Conservation (phyloP, 1,140 invertebrate species). For the Eueides isabella region DNA sequence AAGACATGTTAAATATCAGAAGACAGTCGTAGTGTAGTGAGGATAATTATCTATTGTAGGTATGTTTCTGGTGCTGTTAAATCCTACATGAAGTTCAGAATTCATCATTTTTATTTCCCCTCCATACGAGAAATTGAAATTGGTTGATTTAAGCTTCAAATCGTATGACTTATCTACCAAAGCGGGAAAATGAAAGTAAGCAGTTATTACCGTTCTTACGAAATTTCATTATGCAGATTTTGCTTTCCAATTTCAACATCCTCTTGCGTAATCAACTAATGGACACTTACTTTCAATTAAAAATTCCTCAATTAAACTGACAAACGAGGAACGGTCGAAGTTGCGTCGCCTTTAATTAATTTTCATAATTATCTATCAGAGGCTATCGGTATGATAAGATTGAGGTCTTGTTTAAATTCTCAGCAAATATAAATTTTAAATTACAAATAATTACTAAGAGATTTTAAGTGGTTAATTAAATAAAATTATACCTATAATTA, state of each 20-base stretch:
- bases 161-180: no score
- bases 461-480: background rate
- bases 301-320: background rate
- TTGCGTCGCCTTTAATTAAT: slow-evolving; percentile 1
- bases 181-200: background rate
- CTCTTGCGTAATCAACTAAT: background rate
- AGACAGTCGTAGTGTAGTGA: no score
- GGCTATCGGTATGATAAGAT: background rate
- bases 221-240: background rate
- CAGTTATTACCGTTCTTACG: background rate
- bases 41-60: no score
- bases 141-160: no score
- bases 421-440: background rate
- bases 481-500: background rate
- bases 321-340: background rate
- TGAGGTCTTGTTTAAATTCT: background rate
- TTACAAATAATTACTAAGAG: background rate
- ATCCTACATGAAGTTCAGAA: no score
- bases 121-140: no score
- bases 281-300: background rate
- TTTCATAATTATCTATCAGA: background rate
- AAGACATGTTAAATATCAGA: no score
- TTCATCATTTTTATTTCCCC: no score
- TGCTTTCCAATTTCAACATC: background rate
- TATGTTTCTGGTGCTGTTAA: no score